Evolutionary conservation across 92 coral and sea anemone genomes (phyloP), one percentile per base, ranked within the genome.

Genomic region (Epizoanthus scotinus): DNA sequence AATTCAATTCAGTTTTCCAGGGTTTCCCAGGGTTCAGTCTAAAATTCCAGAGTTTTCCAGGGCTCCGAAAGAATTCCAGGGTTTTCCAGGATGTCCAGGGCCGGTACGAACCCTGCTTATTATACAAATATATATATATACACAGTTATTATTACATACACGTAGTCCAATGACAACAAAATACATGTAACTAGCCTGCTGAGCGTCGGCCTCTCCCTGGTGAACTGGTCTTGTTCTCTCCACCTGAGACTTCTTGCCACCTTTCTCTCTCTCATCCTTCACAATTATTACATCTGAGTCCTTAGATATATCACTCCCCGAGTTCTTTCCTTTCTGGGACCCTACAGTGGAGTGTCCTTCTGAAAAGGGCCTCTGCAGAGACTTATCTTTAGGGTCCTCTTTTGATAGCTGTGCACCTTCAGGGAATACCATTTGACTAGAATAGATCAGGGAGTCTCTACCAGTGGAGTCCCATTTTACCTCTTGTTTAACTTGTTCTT

Each of bases 261-360:
- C 85, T 42, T 78, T 82, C n/a, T 60, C 64, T 5, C 67, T 60
- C 8, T 73, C 79, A 17, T 83, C 73, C 78, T 92, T 92, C 24
- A 81, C 85, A 62, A 83, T 79, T 17, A 84, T 82, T 5, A 85
- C 78, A 54, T 87, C 92, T 2, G 91, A 64, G 53, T 90, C 91
- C 61, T 84, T 78, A 26, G 79, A 40, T 59, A n/a, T 50, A 58
- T 67, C 79, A 9, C 58, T 89, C 5, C 63, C 87, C 42, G 85
- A 42, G 10, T 72, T 67, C 20, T 68, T 63, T 42, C 81, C 27
- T 82, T 79, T 84, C 8, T 38, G 61, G 17, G 82, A 18, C 27
- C 78, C 78, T 3, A 78, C 71, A 12, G 78, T 15, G 34, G 77
- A 80, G n/a, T 42, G 77, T 67, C 66, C 79, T 17, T 57, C 79